These are phyloP conservation scores for Syngnathus typhle DNA, from an alignment of 2,113 vertebrate genomes.

Conservation along the genomic window DNA sequence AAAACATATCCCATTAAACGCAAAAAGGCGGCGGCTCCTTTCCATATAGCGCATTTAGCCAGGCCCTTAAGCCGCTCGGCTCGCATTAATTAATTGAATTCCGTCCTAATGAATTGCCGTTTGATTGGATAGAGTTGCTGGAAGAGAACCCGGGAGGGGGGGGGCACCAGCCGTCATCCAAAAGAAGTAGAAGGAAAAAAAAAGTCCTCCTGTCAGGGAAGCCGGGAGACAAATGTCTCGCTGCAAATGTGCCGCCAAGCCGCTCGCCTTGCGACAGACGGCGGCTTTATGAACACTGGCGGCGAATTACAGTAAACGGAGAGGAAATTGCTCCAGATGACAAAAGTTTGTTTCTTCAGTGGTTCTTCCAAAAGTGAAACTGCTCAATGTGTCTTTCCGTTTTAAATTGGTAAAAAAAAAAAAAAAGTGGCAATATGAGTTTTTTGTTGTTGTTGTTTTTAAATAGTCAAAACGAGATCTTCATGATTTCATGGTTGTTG, in stretches of 20 bases:
- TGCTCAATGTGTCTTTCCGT: not conserved
- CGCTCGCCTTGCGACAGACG: conserved; percentile 48
- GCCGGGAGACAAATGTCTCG: conserved; percentile 44
- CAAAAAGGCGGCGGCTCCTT: not conserved
- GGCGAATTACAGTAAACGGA: conserved; percentile 30
- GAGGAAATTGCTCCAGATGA: conserved; percentile 21
- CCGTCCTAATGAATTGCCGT: conserved; percentile 65
- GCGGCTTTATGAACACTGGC: conserved; percentile 52
- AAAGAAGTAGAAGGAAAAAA: not conserved
- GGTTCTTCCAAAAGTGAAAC: not conserved
- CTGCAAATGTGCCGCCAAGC: conserved; percentile 36
- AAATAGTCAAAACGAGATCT: no score
- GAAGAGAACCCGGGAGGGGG: conserved; percentile 36
- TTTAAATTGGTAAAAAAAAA: no score
- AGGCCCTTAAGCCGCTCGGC: conserved; percentile 55
- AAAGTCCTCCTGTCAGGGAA: conserved; percentile 30
- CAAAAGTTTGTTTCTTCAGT: not conserved
- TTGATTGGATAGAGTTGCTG: conserved; percentile 63
- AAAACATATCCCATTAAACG: not conserved
- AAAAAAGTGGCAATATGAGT: no score
- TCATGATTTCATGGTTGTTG: no score
- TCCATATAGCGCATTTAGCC: not conserved
- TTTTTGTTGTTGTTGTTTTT: no score
- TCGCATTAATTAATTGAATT: conserved; percentile 66
- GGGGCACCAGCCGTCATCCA: not conserved